Percentiles rank a stretch among this genome's conserved stretches.
These are phyloP conservation scores for Balaeniceps rex DNA, from an alignment of 2,113 vertebrate genomes.

Conservation along the genomic window DNA sequence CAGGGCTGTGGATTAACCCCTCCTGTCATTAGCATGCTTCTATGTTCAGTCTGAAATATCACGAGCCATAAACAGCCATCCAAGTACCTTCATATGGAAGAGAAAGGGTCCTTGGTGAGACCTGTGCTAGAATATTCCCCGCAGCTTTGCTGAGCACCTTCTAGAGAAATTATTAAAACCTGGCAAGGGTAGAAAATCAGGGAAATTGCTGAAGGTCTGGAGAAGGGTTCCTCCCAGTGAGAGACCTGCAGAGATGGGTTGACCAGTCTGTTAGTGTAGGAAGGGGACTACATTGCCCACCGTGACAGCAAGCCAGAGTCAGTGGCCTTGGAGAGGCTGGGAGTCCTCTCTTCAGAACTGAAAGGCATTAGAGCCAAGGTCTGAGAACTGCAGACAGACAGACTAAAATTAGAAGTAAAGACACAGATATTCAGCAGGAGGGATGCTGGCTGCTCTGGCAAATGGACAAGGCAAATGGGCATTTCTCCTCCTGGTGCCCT, in stretches of 20 bases:
- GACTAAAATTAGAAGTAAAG: not conserved
- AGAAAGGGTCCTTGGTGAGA: not conserved
- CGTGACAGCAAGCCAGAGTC: not conserved
- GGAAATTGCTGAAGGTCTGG: not conserved
- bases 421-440: not conserved
- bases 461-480: accelerated
- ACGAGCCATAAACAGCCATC: not conserved
- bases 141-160: not conserved
- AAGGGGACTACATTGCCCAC: not conserved
- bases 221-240: not conserved
- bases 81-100: not conserved
- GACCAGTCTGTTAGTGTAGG: not conserved
- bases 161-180: not conserved
- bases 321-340: not conserved
- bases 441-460: not conserved
- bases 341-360: not conserved
- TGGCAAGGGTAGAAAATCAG: not conserved
- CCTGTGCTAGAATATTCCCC: not conserved
- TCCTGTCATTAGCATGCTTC: not conserved
- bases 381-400: not conserved
- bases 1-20: not conserved
- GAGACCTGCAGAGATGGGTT: not conserved
- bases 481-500: not conserved
- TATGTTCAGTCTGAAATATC: not conserved
- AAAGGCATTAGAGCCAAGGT: not conserved